Percentiles rank a stretch among this genome's conserved stretches.
Evolutionary conservation across 1,140 invertebrate genomes (phyloP).

Genomic region (Maconellicoccus hirsutus): DNA sequence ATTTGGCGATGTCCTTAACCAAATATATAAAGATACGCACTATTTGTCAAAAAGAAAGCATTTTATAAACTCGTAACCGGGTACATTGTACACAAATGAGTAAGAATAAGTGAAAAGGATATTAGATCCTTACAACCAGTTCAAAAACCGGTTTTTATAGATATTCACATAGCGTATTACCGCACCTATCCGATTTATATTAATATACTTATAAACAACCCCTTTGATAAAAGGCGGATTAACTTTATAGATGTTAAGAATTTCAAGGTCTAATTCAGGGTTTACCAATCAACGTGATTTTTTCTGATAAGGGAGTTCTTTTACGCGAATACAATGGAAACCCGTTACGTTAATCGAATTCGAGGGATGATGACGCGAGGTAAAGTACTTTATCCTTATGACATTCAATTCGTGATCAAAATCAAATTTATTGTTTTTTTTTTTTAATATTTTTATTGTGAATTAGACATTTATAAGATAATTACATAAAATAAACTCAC

Average conservation of each 20-base stretch:
- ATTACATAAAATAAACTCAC: no score
- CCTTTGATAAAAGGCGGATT: not conserved
- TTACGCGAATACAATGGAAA: not conserved
- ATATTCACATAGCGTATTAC: not conserved
- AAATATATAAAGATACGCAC: not conserved
- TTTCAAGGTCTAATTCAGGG: not conserved
- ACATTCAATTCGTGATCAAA: no score
- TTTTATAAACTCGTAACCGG: not conserved
- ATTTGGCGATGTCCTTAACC: not conserved
- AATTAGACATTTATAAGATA: no score
- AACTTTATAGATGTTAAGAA: not conserved
- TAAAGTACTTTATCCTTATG: no score
- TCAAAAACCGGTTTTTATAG: not conserved
- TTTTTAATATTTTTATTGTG: no score
- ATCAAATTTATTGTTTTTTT: no score
- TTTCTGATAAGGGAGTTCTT: not conserved
- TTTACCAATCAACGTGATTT: not conserved
- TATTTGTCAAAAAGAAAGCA: not conserved
- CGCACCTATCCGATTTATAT: not conserved
- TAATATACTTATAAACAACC: slow-evolving; percentile 5
- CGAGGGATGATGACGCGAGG: no score
- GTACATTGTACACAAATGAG: slow-evolving; percentile 3
- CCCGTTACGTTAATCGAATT: not conserved
- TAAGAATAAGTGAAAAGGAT: slow-evolving; percentile 1
- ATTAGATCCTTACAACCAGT: slow-evolving; percentile 3